Evolutionary conservation across 2,113 vertebrate genomes (phyloP), one percentile per base, ranked within the genome.

Genomic region (Anolis sagrei): DNA sequence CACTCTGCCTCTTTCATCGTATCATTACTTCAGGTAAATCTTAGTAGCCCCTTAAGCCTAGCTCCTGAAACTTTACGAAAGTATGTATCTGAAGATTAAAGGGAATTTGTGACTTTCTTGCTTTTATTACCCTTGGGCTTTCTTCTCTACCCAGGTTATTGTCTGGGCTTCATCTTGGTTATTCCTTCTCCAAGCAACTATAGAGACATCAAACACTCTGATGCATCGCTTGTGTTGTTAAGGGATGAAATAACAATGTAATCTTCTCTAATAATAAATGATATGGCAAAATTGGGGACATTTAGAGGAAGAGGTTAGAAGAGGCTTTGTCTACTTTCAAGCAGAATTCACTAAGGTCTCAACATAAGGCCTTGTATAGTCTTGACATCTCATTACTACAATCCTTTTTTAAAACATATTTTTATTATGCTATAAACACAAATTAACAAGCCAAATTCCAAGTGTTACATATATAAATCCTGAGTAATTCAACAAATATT

Each of bases 1-100:
- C 58, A 64, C 44, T 73, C 58, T 64, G 81, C 68, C 78, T 87
- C 76, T 83, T 83, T 49, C 68, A 62, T 79, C n/a, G 0, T 73
- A 83, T 62, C 48, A 51, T 88, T 79, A 73, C 76, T 74, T 80
- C 83, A 84, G 77, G 48, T 79, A 88, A 80, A 79, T 80, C 70
- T 34, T 73, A 58, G 14, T 44, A 66, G 70, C 21, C 70, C 70
- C 62, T 75, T 75, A 18, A 68, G 70, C 32, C 23, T 58, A 44
- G 70, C 48, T 84, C 21, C 29, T 32, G 27, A 34, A 68, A 83
- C 61, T 68, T 76, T 81, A 62, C 19, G 49, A 79, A 84, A 75
- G 49, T 34, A 44, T 44, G 19, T 62, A 23, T 79, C 61, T 75
- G 76, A 83, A 88, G 86, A 88, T 84, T 72, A 88, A 88, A 88